phyloP scores from a whole-genome alignment of 1,140 invertebrate genomes.

The Coptotermes formosanus region DNA sequence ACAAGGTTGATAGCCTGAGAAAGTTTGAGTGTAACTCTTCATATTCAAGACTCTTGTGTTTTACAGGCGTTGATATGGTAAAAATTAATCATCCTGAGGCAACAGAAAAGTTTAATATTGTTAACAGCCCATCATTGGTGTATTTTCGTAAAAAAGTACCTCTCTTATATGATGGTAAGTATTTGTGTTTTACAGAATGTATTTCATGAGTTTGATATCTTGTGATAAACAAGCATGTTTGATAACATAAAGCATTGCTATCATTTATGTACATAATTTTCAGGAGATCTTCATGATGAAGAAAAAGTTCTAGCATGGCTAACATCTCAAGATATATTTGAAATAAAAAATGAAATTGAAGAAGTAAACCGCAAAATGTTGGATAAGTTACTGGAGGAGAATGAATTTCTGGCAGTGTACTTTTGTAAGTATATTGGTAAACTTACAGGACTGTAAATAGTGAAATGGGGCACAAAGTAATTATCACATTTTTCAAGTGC shows the following conservation, averaged over 20 bases:
- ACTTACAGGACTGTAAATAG: too few relatives aligned
- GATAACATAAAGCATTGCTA: too few relatives aligned
- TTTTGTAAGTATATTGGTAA: constrained; percentile 73
- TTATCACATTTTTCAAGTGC: too few relatives aligned
- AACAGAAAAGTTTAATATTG: constrained; percentile 75
- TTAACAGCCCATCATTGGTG: constrained; percentile 80
- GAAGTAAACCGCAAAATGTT: constrained; percentile 95
- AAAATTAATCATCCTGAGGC: constrained; percentile 85
- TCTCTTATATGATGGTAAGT: constrained; percentile 75
- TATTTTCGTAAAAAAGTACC: constrained; percentile 88
- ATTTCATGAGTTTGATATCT: too few relatives aligned
- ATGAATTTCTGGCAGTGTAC: constrained; percentile 92
- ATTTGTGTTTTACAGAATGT: too few relatives aligned
- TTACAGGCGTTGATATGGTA: constrained; percentile 83
- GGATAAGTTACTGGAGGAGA: constrained; percentile 89
- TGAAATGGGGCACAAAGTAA: too few relatives aligned
- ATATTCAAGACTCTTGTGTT: not conserved
- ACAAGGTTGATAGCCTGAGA: too few relatives aligned
- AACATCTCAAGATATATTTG: constrained; percentile 92
- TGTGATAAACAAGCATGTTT: too few relatives aligned
- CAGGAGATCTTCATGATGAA: constrained; percentile 80
- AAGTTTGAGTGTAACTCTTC: too few relatives aligned
- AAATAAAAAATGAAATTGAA: constrained; percentile 95
- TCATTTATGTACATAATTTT: constrained; percentile 26
- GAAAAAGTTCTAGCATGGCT: constrained; percentile 85